Evolutionary conservation across 2,888 invertebrate species (phyloP).

Genomic region (Halictus ligatus): DNA sequence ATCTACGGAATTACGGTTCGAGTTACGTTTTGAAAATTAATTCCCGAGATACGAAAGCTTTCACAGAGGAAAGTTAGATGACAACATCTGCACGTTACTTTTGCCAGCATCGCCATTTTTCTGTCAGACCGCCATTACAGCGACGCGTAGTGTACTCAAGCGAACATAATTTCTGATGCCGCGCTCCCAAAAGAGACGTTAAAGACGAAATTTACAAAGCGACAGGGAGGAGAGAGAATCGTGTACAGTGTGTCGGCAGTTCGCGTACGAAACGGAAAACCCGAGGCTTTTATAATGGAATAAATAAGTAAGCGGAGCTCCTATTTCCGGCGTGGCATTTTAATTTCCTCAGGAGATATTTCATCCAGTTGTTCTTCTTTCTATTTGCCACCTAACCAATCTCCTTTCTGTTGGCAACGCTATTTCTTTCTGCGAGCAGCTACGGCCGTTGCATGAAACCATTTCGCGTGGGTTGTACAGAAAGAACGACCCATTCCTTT

Average conservation of each 20-base stretch:
- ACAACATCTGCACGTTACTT: background rate
- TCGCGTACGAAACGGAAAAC: slow-evolving; percentile 29
- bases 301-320: slow-evolving; percentile 65
- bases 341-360: slow-evolving; percentile 75
- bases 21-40: background rate
- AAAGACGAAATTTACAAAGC: slow-evolving; percentile 18
- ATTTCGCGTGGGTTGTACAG: background rate
- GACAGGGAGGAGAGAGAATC: slow-evolving; percentile 6
- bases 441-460: background rate
- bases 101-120: background rate
- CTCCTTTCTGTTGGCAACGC: slow-evolving; percentile 15
- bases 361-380: slow-evolving; percentile 60
- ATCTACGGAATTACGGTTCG: background rate
- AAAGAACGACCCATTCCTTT: background rate
- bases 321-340: slow-evolving; percentile 69
- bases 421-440: slow-evolving; percentile 1
- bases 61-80: background rate
- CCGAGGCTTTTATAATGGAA: slow-evolving; percentile 63
- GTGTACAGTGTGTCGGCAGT: background rate
- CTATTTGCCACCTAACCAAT: slow-evolving; percentile 44
- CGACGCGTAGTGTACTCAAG: background rate
- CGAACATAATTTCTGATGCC: slow-evolving; percentile 19
- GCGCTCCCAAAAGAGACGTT: slow-evolving; percentile 35
- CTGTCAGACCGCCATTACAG: background rate
- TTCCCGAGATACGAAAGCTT: background rate